Base-by-base conservation (phyloP, 2,888 invertebrate species). In the Troides helena region DNA sequence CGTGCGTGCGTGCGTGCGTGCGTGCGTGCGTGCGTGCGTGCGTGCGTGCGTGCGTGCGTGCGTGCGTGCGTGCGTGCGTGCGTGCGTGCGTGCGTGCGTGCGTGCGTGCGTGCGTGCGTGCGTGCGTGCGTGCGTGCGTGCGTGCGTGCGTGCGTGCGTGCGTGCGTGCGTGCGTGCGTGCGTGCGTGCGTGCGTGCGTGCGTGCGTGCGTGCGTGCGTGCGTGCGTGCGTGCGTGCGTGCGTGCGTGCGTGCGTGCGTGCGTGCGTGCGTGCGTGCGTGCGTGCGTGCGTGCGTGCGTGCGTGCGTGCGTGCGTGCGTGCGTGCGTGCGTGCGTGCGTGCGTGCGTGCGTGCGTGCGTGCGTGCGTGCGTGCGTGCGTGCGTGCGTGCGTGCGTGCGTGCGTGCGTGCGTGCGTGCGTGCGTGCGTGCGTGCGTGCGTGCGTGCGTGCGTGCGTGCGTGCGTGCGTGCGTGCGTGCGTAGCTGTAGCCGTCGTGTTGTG, bases 401-500 rank as follows among this genome's bases (percentile, higher is more conserved):
- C 21, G 21, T 21, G 21, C 21, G 21, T 0, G 21, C 21, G 0
- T 21, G 0, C 1, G 21, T 0, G 21, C 21, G 21, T 21, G 21
- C 21, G 21, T 0, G 21, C 21, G 39, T 68, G 74, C 65, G 53
- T 18, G 53, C n/a, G n/a, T 39, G n/a, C 71, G 61, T 59, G 67
- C 64, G 72, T 63, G 71, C 66, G 72, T 65, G 64, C 64, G 21
- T 21, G 21, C 21, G 21, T 21, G 21, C 21, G 21, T 0, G 21
- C 21, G 0, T 21, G 0, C 1, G 21, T 0, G 21, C 21, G 21
- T 21, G 21, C 21, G 21, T 0, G 21, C 21, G 76, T 72, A 58
- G 71, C 70, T 72, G 71, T 70, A 74, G 67, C 72, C 72, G 76
- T 73, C 72, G 68, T 69, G 23, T 64, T 65, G 50, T 61, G 17